These are phyloP conservation scores for Zygaena filipendulae DNA, from an alignment of 2,888 invertebrate species.

Conservation along the genomic window DNA sequence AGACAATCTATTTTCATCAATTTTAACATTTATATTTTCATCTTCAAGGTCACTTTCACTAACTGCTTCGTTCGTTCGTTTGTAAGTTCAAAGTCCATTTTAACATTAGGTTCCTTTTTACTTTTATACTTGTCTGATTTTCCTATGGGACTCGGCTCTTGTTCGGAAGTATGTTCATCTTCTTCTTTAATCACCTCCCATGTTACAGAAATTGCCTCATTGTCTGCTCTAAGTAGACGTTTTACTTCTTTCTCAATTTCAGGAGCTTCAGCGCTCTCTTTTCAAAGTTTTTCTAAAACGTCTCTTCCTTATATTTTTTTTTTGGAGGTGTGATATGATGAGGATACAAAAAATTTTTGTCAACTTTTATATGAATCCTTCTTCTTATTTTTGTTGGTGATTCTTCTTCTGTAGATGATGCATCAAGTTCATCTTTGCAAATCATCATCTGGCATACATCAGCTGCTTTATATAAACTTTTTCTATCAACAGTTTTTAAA, in stretches of 20 bases:
- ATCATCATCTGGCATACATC: conserved; percentile 89
- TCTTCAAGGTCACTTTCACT: conserved; percentile 84
- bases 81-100: conserved; percentile 12
- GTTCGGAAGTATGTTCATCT: conserved; percentile 67
- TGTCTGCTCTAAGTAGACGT: conserved; percentile 84
- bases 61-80: conserved; percentile 70
- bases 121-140: conserved; percentile 19
- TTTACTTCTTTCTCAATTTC: conserved; percentile 97
- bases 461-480: conserved; percentile 94
- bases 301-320: conserved; percentile 88
- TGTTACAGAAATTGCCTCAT: conserved; percentile 85
- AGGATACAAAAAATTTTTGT: conserved; percentile 89
- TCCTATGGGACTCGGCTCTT: conserved; percentile 19
- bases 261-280: conserved; percentile 93
- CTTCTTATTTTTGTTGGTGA: conserved; percentile 78
- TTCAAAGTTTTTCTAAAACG: conserved; percentile 90
- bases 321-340: conserved; percentile 93
- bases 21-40: conserved; percentile 77
- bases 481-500: conserved; percentile 90
- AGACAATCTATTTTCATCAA: conserved; percentile 79
- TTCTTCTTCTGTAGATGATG: conserved; percentile 75
- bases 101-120: conserved; percentile 21
- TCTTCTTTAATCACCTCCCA: conserved; percentile 89
- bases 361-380: conserved; percentile 77
- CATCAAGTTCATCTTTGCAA: conserved; percentile 85